phyloP scores from a whole-genome alignment of 2,888 invertebrate species.

The Beris morrisii region DNA sequence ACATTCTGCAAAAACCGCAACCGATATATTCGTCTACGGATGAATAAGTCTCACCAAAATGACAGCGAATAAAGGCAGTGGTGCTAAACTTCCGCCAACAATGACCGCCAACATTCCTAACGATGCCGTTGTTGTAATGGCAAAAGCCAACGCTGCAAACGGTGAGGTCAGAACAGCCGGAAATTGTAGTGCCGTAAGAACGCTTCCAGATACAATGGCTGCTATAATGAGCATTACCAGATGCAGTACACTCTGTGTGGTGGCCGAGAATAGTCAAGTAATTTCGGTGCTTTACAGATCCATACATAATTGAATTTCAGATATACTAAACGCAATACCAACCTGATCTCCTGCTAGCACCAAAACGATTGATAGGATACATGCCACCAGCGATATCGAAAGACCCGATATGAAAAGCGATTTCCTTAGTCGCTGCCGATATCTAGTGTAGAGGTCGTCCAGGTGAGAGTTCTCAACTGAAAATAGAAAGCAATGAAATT shows the following conservation, averaged over 20 bases:
- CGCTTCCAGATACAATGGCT: constrained; percentile 51
- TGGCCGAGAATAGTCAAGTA: not conserved
- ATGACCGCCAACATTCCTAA: constrained; percentile 54
- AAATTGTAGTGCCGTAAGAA: constrained; percentile 54
- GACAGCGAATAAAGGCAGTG: constrained; percentile 71
- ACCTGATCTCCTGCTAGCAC: constrained; percentile 51
- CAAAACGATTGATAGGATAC: constrained; percentile 52
- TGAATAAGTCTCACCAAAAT: constrained; percentile 62
- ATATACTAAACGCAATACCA: constrained; percentile 36
- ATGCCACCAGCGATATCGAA: constrained; percentile 52
- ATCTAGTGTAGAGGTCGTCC: constrained; percentile 56
- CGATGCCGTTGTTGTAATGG: constrained; percentile 53
- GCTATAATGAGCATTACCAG: constrained; percentile 49
- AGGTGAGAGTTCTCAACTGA: constrained; percentile 55
- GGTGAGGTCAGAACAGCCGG: constrained; percentile 55
- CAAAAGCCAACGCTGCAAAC: constrained; percentile 54
- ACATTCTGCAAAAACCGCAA: constrained; percentile 22
- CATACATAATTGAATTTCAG: not conserved
- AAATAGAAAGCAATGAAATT: constrained; percentile 39
- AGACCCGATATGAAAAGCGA: constrained; percentile 55
- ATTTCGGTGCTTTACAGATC: not conserved
- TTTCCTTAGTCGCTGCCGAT: constrained; percentile 56
- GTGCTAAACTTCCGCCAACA: constrained; percentile 53
- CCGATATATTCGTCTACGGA: no score
- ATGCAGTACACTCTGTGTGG: constrained; percentile 22